These are phyloP conservation scores for Sphaeridia pumilis DNA, from an alignment of 2,888 invertebrate genomes.

Conservation along the genomic window DNA sequence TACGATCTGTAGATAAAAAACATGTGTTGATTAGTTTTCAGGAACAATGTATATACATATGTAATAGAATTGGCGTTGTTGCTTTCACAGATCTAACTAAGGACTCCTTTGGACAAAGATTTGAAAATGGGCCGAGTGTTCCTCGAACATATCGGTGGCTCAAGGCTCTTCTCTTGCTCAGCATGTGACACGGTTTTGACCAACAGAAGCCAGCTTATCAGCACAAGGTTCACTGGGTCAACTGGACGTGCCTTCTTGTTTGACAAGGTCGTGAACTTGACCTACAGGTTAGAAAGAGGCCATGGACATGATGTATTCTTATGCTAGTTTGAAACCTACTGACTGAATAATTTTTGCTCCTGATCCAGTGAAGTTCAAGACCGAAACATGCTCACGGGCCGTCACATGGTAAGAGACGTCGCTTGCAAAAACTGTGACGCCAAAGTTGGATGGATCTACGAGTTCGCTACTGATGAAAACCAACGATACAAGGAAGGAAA, in stretches of 20 bases:
- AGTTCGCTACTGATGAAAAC: conserved; percentile 94
- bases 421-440: conserved; percentile 94
- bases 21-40: no score
- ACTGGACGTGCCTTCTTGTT: conserved; percentile 98
- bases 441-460: conserved; percentile 97
- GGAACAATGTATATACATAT: no score
- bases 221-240: conserved; percentile 93
- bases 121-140: conserved; percentile 75
- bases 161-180: conserved; percentile 83
- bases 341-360: no score
- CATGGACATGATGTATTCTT: no score
- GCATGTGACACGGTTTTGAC: conserved; percentile 92
- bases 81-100: no score
- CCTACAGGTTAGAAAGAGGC: conserved; percentile 65
- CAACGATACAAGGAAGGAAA: conserved; percentile 95
- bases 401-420: conserved; percentile 98
- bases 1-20: no score
- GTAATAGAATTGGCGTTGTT: no score
- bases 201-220: conserved; percentile 85
- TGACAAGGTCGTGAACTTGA: conserved; percentile 88
- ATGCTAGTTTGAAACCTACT: no score
- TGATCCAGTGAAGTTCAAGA: conserved; percentile 77
- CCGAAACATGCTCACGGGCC: conserved; percentile 92
- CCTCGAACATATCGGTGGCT: conserved; percentile 89
- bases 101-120: no score